These are phyloP conservation scores for Muscicapa adusta DNA, from an alignment of 2,113 vertebrate genomes.

Conservation along the genomic window DNA sequence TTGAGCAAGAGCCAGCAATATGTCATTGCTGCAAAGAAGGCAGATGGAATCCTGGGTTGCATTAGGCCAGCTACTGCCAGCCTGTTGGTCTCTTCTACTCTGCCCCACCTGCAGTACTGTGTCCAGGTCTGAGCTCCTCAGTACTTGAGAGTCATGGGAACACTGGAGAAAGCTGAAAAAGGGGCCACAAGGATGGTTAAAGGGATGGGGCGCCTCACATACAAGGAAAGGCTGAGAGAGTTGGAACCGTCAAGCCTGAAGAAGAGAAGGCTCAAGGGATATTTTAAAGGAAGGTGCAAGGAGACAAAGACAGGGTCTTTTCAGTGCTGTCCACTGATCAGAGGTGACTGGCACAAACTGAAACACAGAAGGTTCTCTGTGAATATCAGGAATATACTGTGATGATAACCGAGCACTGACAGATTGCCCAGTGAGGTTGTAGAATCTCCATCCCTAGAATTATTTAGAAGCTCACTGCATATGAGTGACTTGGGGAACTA, in stretches of 20 bases:
- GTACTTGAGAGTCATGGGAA: neutral
- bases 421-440: neutral
- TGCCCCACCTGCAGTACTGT: neutral
- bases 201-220: neutral
- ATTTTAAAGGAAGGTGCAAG: neutral
- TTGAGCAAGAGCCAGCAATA: neutral
- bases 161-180: neutral
- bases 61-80: neutral
- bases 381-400: neutral
- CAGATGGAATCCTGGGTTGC: neutral
- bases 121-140: neutral
- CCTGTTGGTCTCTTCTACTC: neutral
- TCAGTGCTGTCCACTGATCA: neutral
- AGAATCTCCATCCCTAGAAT: neutral
- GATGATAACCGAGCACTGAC: rapidly evolving
- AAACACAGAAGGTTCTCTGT: neutral
- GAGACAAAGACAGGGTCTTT: neutral
- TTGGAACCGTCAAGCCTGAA: neutral
- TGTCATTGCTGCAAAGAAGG: neutral
- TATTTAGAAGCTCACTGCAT: neutral
- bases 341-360: rapidly evolving
- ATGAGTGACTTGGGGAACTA: neutral
- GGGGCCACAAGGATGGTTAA: neutral
- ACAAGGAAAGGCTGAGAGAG: neutral
- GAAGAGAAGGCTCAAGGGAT: neutral